Conservation (phyloP, 2,888 invertebrate species). For the Lepeophtheirus nordmannii region DNA sequence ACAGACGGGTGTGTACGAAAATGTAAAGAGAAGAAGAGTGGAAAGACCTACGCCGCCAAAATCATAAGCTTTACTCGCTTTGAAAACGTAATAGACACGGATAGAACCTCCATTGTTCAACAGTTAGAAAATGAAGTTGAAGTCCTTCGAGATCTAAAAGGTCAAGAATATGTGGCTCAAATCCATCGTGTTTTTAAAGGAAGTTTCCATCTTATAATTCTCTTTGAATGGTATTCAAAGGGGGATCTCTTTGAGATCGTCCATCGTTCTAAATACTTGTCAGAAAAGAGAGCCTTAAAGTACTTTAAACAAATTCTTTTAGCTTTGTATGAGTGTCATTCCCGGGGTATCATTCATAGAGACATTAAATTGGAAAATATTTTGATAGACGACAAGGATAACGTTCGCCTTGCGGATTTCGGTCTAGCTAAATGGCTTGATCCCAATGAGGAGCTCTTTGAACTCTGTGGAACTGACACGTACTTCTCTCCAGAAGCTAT, state of each 20-base stretch:
- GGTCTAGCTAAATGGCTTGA: slow-evolving; percentile 58
- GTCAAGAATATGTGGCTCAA: not conserved
- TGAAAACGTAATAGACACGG: not conserved
- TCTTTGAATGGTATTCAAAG: not conserved
- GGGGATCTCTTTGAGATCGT: not conserved
- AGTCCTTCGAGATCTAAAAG: not conserved
- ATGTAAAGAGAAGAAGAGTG: not conserved
- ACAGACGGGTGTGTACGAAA: not conserved
- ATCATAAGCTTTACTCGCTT: not conserved
- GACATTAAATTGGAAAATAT: slow-evolving; percentile 95
- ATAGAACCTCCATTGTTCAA: not conserved
- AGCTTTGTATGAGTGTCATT: not conserved
- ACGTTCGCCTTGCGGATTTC: slow-evolving; percentile 89
- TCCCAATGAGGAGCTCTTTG: not conserved
- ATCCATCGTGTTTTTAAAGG: not conserved
- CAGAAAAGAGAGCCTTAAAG: not conserved
- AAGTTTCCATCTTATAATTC: not conserved
- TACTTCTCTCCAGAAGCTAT: not conserved
- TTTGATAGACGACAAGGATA: slow-evolving; percentile 63
- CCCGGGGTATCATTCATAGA: slow-evolving; percentile 10
- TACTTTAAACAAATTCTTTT: not conserved
- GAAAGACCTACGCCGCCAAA: not conserved
- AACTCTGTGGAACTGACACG: not conserved
- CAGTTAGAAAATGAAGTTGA: not conserved
- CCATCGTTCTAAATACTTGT: not conserved